phyloP scores from a whole-genome alignment of 2,797 vertebrate genomes.

The Clarias laeviceps region DNA sequence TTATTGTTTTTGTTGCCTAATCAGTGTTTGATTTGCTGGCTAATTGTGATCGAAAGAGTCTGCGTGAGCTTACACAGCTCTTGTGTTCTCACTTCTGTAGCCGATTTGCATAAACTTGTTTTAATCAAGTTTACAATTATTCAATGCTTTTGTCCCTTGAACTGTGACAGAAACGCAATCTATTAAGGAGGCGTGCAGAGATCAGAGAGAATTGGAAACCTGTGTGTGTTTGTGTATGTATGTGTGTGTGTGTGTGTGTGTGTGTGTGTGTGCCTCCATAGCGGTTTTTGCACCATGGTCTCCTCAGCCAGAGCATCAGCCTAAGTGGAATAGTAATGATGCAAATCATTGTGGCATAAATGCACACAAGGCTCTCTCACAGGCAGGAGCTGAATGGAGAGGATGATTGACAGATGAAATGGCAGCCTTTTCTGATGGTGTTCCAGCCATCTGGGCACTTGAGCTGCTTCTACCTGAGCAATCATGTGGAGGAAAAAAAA shows the following conservation, averaged over 20 bases:
- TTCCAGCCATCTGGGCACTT: conserved; percentile 33
- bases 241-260: not conserved
- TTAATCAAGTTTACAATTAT: conserved; percentile 54
- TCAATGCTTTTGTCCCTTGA: conserved; percentile 41
- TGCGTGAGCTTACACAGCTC: conserved; percentile 22
- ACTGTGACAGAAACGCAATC: conserved; percentile 49
- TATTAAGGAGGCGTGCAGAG: conserved; percentile 34
- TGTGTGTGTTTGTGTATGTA: conserved; percentile 1
- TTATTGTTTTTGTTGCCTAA: conserved; percentile 44
- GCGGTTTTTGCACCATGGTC: conserved; percentile 37
- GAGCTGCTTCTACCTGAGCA: conserved; percentile 45
- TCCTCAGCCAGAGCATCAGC: conserved; percentile 40
- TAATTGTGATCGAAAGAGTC: conserved; percentile 53
- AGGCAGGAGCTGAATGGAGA: conserved; percentile 33
- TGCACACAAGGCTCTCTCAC: conserved; percentile 28
- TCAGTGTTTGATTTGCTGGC: conserved; percentile 46
- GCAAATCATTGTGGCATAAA: conserved; percentile 46
- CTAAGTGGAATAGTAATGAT: conserved; percentile 51
- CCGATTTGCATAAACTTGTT: conserved; percentile 53
- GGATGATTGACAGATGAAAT: conserved; percentile 48
- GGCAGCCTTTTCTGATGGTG: conserved; percentile 38
- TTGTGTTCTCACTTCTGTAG: conserved; percentile 36
- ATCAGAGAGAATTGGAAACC: conserved; percentile 36
- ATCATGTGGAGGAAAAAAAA: conserved; percentile 17
- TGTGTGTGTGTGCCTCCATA: not conserved